Evolutionary conservation across 2,113 vertebrate species (phyloP), one percentile per base, ranked within the genome.

Genomic region (Neolamprologus caudopunctatus): DNA sequence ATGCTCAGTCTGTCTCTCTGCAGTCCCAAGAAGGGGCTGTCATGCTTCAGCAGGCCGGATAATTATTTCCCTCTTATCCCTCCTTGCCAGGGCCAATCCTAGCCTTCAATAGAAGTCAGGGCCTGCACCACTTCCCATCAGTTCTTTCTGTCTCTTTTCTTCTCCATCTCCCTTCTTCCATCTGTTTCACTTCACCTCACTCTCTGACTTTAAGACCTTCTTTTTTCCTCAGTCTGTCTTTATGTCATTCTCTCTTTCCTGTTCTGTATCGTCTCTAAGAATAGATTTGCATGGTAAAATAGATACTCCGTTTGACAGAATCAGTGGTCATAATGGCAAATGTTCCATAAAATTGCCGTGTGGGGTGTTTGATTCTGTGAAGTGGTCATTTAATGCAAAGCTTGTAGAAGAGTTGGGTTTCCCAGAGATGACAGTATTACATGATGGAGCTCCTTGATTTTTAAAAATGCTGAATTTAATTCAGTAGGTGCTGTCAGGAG

Each of bases 11-110:
- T 96, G 94, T 96, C 89, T 95, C 92, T 93, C 92, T 81, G 80
- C 95, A 92, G 94, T 93, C 92, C 92, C 92, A 91, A 92, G 94
- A 95, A 96, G 93, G 86, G 92, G 90, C 96, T 95, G 96, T 96
- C 96, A 96, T 96, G 96, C 96, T 97, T 96, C 97, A 97, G 93
- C 95, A 97, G 94, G 93, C 95, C 91, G 85, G 96, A 96, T 97
- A 97, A 97, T 97, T 97, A 97, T 97, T 97, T 97, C 95, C 91
- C 94, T 95, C 95, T 97, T 97, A 97, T 97, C 96, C 96, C 89
- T 94, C 91, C 89, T 95, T 93, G 92, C 96, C 96, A 96, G 96
- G 92, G 83, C 95, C 95, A 96, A 94, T 97, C 95, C 94, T 88
- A 86, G 92, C 91, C 96, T 95, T 95, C 95, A 96, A 96, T 96